Base-by-base conservation (phyloP, 2,113 vertebrate genomes). In the Athene cunicularia region DNA sequence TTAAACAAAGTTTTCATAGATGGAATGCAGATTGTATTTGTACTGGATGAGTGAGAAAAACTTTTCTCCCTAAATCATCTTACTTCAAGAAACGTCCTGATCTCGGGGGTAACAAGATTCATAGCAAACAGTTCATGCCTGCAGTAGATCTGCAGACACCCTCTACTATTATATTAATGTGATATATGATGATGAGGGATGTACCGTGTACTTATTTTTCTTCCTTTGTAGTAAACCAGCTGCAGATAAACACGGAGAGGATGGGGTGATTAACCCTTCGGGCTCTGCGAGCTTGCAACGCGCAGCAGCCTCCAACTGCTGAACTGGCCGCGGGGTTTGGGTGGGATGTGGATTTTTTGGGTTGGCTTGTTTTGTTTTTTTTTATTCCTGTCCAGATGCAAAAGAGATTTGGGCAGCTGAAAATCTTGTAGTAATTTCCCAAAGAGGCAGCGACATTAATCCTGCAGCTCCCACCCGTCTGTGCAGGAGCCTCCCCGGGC, bases 71-170 rank as follows among this genome's bases (percentile, higher is more conserved):
- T 86, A 71, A 75, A 94, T 79, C n/a, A 2, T 14, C 8, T 67
- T 53, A 20, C 37, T 53, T 86, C 47, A 50, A 83, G 81, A 73
- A 87, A 71, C 20, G 68, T 11, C 19, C 37, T 27, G 4, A 45
- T 56, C 83, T 62, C 33, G 1, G 76, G 87, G 88, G 80, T 56
- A 77, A 30, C 32, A 11, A 45, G 71, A 66, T 52, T 60, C 55
- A 24, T 49, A 85, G 63, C 27, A 11, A 63, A 13, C 2, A 45
- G 66, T 45, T 76, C 73, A 28, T 72, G 87, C 45, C 93, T 39
- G 56, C 80, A 67, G 75, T 32, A n/a, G 82, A 41, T 86, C 93
- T 88, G 80, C 93, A 86, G 90, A 83, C 62, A 76, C 86, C 59
- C 45, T 79, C 74, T 64, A 4, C 77, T 86, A 4, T 52, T 73